Conservation (phyloP, 2,797 vertebrate species). For the Platyrinchus mystaceus region DNA sequence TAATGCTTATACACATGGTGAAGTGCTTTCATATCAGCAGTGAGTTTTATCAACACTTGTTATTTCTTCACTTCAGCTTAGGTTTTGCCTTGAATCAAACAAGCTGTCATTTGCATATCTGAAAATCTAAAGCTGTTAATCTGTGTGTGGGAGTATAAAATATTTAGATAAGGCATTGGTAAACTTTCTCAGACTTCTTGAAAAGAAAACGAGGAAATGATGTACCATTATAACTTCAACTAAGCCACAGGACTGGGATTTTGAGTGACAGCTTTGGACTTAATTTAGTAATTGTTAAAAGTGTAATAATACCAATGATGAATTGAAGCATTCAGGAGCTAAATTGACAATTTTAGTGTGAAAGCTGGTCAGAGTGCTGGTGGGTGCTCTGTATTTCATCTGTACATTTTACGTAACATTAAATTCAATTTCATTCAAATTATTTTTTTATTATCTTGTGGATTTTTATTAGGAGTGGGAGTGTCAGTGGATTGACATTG, state of each 20-base stretch:
- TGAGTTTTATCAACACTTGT: slow-evolving; percentile 24
- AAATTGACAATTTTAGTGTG: neutral
- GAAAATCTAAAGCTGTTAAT: slow-evolving; percentile 3
- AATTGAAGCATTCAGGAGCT: neutral
- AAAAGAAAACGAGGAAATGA: neutral
- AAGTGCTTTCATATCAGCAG: slow-evolving; percentile 14
- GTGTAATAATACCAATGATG: neutral
- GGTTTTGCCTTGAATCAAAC: slow-evolving; percentile 31
- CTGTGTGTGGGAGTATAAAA: neutral
- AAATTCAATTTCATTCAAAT: too few species aligned
- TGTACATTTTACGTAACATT: neutral
- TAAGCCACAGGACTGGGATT: neutral
- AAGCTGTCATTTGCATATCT: neutral
- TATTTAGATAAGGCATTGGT: neutral
- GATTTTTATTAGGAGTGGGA: slow-evolving; percentile 85
- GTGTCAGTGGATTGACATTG: slow-evolving; percentile 93
- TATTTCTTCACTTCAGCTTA: slow-evolving; percentile 12
- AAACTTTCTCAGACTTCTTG: neutral
- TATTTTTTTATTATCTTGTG: neutral
- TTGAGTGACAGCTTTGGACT: neutral
- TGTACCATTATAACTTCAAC: neutral
- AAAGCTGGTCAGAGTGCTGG: neutral
- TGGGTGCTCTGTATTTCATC: neutral
- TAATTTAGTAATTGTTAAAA: neutral
- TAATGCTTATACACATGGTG: slow-evolving; percentile 5